These are phyloP conservation scores for Phocides pigmalion DNA, from an alignment of 1,140 invertebrate species.

Conservation along the genomic window DNA sequence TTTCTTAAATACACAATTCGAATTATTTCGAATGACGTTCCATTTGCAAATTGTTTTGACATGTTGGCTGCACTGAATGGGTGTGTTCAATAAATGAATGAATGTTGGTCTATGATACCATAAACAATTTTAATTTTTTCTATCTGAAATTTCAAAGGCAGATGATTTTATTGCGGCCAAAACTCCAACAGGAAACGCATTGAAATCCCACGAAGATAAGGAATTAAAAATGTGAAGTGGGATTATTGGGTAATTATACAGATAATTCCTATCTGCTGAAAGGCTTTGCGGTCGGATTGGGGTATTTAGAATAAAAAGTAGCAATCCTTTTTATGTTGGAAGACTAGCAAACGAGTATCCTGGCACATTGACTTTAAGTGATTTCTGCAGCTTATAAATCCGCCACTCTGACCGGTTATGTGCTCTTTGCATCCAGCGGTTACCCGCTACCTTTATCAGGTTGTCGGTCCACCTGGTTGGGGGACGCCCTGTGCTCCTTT, in stretches of 20 bases:
- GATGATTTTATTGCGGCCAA: slow-evolving; percentile 68
- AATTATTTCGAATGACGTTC: slow-evolving; percentile 38
- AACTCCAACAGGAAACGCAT: slow-evolving; percentile 72
- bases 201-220: slow-evolving; percentile 77
- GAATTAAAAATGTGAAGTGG: slow-evolving; percentile 72
- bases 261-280: slow-evolving; percentile 46
- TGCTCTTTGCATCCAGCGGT: too few species aligned
- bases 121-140: slow-evolving; percentile 64
- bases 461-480: too few species aligned
- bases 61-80: slow-evolving; percentile 58
- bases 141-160: slow-evolving; percentile 51
- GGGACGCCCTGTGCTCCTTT: too few species aligned
- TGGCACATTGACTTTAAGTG: too few species aligned
- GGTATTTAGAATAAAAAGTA: slow-evolving; percentile 48
- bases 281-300: slow-evolving; percentile 49
- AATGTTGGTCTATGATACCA: slow-evolving; percentile 66
- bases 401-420: too few species aligned
- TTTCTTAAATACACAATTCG: slow-evolving; percentile 34
- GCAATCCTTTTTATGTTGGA: neutral
- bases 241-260: slow-evolving; percentile 75
- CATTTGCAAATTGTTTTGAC: slow-evolving; percentile 73
- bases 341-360: too few species aligned
- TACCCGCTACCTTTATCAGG: too few species aligned
- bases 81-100: slow-evolving; percentile 38
- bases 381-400: too few species aligned